Conservation (phyloP, 2,888 invertebrate genomes). For the Yponomeuta sedellus region DNA sequence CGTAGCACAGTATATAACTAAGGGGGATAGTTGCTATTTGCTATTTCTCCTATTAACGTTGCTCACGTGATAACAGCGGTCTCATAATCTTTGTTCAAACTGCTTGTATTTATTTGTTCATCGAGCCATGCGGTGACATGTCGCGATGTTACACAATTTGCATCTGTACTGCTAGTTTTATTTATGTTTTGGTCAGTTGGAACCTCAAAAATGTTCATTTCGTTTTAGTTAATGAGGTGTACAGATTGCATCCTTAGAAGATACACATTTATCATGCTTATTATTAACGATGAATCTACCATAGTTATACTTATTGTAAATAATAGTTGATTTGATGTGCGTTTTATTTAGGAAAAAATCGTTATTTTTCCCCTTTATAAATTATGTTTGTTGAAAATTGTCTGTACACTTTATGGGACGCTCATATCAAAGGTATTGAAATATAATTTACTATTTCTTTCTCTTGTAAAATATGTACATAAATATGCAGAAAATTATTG, state of each 20-base stretch:
- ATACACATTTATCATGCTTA: background rate
- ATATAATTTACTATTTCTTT: conserved; percentile 62
- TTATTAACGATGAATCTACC: conserved; percentile 8
- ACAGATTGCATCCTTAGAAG: background rate
- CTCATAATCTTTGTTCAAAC: background rate
- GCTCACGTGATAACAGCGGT: background rate
- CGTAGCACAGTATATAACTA: too few relatives aligned
- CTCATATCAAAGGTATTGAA: conserved; percentile 71
- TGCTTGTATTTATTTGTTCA: conserved; percentile 1
- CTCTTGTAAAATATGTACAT: conserved; percentile 74
- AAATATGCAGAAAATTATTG: conserved; percentile 52
- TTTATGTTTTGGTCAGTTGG: background rate
- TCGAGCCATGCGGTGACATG: background rate
- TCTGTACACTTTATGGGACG: conserved; percentile 31
- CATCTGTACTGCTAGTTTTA: background rate
- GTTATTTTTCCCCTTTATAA: conserved; percentile 11
- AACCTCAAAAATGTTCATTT: background rate
- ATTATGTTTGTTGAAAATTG: conserved; percentile 13
- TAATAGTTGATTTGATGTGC: conserved; percentile 13
- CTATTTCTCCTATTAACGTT: too few relatives aligned
- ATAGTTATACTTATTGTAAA: conserved; percentile 13
- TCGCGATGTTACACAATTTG: background rate
- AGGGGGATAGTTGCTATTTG: too few relatives aligned
- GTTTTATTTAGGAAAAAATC: conserved; percentile 7
- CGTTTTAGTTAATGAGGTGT: background rate